phyloP scores from a whole-genome alignment of 2,888 invertebrate genomes.

The Chesias legatella region DNA sequence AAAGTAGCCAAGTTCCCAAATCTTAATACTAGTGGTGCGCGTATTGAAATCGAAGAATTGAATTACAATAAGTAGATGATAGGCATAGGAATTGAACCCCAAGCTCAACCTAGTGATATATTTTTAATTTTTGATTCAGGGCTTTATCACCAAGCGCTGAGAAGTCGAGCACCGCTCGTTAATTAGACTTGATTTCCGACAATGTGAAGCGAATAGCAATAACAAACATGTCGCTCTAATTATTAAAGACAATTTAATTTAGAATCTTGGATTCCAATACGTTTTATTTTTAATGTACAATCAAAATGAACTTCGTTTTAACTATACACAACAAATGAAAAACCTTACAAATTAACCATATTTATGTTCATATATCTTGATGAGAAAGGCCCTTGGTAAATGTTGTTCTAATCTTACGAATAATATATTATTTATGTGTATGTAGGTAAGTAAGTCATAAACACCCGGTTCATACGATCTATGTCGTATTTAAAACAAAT shows the following conservation, averaged over 20 bases:
- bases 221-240: too few species aligned
- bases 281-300: not conserved
- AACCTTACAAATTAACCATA: too few species aligned
- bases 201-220: too few species aligned
- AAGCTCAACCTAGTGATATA: slow-evolving; percentile 20
- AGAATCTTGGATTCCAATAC: too few species aligned
- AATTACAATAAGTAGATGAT: slow-evolving; percentile 12
- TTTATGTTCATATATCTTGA: not conserved
- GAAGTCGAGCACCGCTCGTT: too few species aligned
- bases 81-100: slow-evolving; percentile 4
- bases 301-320: slow-evolving; percentile 3
- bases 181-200: too few species aligned
- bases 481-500: too few species aligned
- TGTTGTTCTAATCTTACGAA: not conserved
- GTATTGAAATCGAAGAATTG: slow-evolving; percentile 5
- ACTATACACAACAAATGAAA: not conserved
- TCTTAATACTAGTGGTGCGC: slow-evolving; percentile 37
- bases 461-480: too few species aligned
- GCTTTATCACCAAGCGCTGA: too few species aligned
- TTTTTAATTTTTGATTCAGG: slow-evolving; percentile 11
- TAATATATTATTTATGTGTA: too few species aligned
- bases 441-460: too few species aligned
- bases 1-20: slow-evolving; percentile 38
- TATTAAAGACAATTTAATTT: too few species aligned
- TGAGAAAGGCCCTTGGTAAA: not conserved